A percentile compares a stretch with the other conserved stretches of the same genome.
phyloP scores from a whole-genome alignment of 2,888 invertebrate species.

The Heteromurus nitidus region DNA sequence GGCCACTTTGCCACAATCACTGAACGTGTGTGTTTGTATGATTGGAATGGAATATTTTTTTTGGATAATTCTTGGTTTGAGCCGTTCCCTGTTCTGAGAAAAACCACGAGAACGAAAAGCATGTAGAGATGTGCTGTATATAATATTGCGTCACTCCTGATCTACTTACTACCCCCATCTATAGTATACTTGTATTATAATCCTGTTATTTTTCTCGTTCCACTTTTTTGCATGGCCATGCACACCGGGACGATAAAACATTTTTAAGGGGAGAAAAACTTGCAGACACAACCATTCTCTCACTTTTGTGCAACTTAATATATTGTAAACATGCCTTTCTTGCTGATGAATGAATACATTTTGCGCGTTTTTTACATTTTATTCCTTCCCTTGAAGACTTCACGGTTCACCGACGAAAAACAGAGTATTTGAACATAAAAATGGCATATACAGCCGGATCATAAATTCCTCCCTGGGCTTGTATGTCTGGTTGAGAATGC shows the following conservation, averaged over 20 bases:
- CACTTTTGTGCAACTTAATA: not conserved
- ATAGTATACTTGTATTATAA: conserved; percentile 54
- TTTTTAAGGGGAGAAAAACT: conserved; percentile 28
- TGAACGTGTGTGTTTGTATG: conserved; percentile 33
- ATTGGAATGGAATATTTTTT: conserved; percentile 55
- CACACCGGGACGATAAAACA: conserved; percentile 30
- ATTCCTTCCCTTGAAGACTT: not conserved
- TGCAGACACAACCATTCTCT: conserved; percentile 10
- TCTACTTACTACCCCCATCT: conserved; percentile 52
- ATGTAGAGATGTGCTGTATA: not conserved
- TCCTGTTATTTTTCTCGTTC: conserved; percentile 63
- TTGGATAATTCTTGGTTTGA: conserved; percentile 51
- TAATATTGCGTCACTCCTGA: conserved; percentile 50
- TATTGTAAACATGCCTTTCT: not conserved
- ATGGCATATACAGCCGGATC: conserved; percentile 8
- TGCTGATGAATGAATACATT: conserved; percentile 15
- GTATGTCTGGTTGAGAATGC: conserved; percentile 15
- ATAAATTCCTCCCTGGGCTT: conserved; percentile 1
- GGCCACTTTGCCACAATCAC: conserved; percentile 25
- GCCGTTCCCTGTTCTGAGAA: conserved; percentile 64
- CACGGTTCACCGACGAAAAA: conserved; percentile 3
- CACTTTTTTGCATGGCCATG: conserved; percentile 42
- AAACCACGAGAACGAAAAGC: conserved; percentile 33
- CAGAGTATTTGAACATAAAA: conserved; percentile 13
- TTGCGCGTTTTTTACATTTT: not conserved